Evolutionary conservation across 2,113 vertebrate species (phyloP).

Genomic region (Arvicanthis niloticus): DNA sequence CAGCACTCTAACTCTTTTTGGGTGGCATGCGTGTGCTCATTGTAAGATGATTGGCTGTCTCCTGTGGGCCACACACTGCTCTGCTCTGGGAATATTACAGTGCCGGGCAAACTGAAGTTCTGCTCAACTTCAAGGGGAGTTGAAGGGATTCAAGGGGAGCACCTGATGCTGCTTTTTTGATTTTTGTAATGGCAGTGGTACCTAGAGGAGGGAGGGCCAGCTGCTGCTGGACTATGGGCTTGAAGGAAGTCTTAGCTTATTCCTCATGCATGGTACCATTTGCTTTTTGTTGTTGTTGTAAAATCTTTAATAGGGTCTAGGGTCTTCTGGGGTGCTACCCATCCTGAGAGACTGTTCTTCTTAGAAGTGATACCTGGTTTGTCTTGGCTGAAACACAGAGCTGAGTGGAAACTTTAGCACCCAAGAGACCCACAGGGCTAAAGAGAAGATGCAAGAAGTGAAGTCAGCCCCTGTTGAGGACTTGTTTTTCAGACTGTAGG

Average conservation of each 20-base stretch:
- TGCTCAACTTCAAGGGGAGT: no score
- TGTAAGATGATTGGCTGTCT: not conserved
- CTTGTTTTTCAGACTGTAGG: not conserved
- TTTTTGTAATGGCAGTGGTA: not conserved
- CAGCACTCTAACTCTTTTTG: not conserved
- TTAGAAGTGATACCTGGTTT: slow-evolving; percentile 31
- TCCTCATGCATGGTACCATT: not conserved
- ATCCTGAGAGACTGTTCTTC: slow-evolving; percentile 9
- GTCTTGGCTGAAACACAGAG: not conserved
- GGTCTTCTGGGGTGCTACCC: not conserved
- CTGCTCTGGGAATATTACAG: not conserved
- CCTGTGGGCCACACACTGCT: not conserved
- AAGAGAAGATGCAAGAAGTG: not conserved
- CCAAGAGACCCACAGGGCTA: not conserved
- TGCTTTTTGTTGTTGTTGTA: not conserved
- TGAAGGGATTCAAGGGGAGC: no score
- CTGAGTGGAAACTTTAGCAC: not conserved
- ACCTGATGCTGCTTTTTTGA: not conserved
- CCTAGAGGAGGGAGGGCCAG: not conserved
- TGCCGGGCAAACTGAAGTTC: not conserved
- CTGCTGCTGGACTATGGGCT: not conserved
- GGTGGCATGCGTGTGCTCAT: not conserved
- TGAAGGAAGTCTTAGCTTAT: not conserved
- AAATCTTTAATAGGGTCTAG: not conserved
- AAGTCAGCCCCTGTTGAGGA: not conserved